phyloP scores from a whole-genome alignment of 2,113 vertebrate species.

The Cacatua alba region DNA sequence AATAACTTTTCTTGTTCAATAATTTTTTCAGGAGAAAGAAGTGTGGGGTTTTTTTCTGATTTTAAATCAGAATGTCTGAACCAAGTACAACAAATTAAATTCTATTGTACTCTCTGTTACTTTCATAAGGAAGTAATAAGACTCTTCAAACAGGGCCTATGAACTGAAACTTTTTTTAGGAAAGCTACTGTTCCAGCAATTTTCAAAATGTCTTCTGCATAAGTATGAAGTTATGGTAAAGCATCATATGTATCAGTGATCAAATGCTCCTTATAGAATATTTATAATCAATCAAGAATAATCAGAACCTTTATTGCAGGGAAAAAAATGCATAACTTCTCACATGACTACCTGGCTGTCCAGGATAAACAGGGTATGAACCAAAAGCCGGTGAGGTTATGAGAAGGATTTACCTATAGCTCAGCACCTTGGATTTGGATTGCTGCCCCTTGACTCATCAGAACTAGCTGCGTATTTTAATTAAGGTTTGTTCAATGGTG shows the following conservation, averaged over 20 bases:
- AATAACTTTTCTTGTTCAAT: background rate
- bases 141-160: background rate
- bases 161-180: background rate
- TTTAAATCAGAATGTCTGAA: background rate
- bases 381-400: background rate
- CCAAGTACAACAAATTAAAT: background rate
- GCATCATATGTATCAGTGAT: background rate
- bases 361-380: background rate
- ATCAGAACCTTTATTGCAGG: background rate
- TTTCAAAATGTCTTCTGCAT: background rate
- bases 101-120: background rate
- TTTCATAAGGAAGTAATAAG: background rate
- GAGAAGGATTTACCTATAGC: background rate
- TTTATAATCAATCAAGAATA: background rate
- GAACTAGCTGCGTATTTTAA: background rate
- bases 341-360: background rate
- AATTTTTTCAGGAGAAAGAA: background rate
- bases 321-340: background rate
- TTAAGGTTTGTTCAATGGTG: background rate
- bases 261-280: background rate
- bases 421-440: background rate
- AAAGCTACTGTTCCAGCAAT: background rate
- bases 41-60: background rate
- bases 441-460: background rate
- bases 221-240: background rate